Percentiles rank a stretch among this genome's conserved stretches.
phyloP scores from a whole-genome alignment of 23 tunicate genomes.

The Styela clava region DNA sequence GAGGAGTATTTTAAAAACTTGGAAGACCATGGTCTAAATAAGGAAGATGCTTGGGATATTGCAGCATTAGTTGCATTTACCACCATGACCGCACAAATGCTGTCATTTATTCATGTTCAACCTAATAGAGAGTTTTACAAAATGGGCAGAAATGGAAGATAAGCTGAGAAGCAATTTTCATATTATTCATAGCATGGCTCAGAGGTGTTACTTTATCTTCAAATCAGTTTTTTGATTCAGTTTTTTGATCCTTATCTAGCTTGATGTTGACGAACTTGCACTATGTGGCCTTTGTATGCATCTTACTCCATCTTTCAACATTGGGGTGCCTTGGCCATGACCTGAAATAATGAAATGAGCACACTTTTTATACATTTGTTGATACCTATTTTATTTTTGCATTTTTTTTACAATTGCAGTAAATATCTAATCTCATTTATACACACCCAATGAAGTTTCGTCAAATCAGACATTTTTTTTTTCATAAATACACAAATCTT shows the following conservation, averaged over 20 bases:
- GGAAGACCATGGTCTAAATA: slow-evolving; percentile 44
- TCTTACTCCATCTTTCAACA: slow-evolving; percentile 33
- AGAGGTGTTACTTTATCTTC: not conserved
- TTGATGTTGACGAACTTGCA: slow-evolving; percentile 12
- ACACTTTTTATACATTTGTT: not conserved
- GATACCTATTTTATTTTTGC: not conserved
- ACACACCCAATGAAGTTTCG: no score
- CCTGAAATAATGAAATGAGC: slow-evolving; percentile 11
- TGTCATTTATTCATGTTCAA: slow-evolving; percentile 34
- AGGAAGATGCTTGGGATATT: slow-evolving; percentile 73
- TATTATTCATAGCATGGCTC: not conserved
- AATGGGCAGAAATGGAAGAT: not conserved
- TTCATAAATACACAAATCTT: no score
- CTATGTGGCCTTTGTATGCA: slow-evolving; percentile 24
- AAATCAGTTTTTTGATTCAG: no score
- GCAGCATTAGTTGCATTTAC: slow-evolving; percentile 46
- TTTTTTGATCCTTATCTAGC: not conserved
- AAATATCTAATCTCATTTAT: not conserved
- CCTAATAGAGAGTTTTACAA: slow-evolving; percentile 61
- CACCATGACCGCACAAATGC: slow-evolving; percentile 38
- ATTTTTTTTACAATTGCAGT: not conserved
- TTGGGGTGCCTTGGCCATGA: slow-evolving; percentile 25
- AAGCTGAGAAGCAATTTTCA: no score
- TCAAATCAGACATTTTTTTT: no score
- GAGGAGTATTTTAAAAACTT: slow-evolving; percentile 37